Conservation (phyloP, 92 coral and sea anemone species). For the Porites cylindrica region DNA sequence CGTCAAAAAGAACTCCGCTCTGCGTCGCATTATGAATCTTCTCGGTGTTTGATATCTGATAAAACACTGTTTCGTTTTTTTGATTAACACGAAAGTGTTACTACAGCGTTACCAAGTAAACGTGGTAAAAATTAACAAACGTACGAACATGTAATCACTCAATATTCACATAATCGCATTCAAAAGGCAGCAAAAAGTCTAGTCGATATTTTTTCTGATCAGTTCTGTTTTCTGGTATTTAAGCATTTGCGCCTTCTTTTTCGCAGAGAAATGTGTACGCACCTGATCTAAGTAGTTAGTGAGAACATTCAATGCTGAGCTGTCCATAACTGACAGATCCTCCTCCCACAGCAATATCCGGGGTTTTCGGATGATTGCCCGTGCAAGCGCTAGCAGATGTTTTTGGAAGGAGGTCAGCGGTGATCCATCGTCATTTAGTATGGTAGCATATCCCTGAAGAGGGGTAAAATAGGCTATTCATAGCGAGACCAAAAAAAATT, state of each 20-base stretch:
- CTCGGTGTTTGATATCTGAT: no score
- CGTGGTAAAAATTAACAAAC: no score
- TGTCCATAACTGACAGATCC: conserved; percentile 69
- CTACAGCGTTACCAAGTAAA: no score
- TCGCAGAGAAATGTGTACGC: neutral
- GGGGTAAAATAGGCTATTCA: neutral
- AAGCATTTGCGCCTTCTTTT: neutral
- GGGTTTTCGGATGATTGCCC: conserved; percentile 77
- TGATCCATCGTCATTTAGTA: conserved; percentile 65
- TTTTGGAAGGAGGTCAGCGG: conserved; percentile 77
- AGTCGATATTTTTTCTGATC: neutral
- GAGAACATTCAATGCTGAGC: conserved; percentile 55
- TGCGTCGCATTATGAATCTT: no score
- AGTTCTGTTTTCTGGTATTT: neutral
- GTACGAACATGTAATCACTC: no score
- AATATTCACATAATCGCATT: no score
- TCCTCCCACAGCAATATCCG: conserved; percentile 83
- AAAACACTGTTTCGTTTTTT: no score
- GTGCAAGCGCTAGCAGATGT: conserved; percentile 80
- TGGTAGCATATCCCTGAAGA: conserved; percentile 71
- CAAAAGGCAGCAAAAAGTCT: neutral
- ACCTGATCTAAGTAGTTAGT: conserved; percentile 69
- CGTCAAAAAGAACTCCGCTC: no score
- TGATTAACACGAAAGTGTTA: no score
- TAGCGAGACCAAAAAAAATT: neutral